phyloP scores from a whole-genome alignment of 2,888 invertebrate species.

The Napeogenes inachia region DNA sequence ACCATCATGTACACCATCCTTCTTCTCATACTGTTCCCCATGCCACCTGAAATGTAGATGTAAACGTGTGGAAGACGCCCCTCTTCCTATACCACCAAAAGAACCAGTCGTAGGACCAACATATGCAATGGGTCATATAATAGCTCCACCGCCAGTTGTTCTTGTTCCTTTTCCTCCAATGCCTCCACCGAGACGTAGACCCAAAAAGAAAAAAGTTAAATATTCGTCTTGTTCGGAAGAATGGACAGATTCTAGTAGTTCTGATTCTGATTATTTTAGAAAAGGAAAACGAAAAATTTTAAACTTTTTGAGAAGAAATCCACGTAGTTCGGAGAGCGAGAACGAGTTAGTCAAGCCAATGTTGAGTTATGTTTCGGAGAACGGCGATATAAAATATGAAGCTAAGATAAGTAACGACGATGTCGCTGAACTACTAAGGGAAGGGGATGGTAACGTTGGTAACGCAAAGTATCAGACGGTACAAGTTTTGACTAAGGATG shows the following conservation, averaged over 20 bases:
- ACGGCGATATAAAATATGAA: slow-evolving; percentile 46
- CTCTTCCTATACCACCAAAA: slow-evolving; percentile 17
- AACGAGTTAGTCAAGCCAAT: slow-evolving; percentile 36
- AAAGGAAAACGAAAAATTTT: slow-evolving; percentile 20
- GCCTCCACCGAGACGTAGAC: slow-evolving; percentile 16
- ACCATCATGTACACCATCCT: slow-evolving; percentile 60
- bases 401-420: slow-evolving; percentile 47
- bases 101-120: slow-evolving; percentile 11
- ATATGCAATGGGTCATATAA: slow-evolving; percentile 15
- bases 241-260: slow-evolving; percentile 24
- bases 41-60: slow-evolving; percentile 55
- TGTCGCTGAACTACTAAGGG: slow-evolving; percentile 32
- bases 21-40: slow-evolving; percentile 60
- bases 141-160: slow-evolving; percentile 31
- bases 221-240: slow-evolving; percentile 28
- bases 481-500: slow-evolving; percentile 32
- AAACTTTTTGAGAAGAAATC: slow-evolving; percentile 22
- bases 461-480: slow-evolving; percentile 28
- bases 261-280: slow-evolving; percentile 26
- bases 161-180: slow-evolving; percentile 30
- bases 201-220: slow-evolving; percentile 9
- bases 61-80: slow-evolving; percentile 17
- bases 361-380: slow-evolving; percentile 36
- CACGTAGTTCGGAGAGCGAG: slow-evolving; percentile 27
- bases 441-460: slow-evolving; percentile 9